Conservation (phyloP, 2,797 vertebrate species). For the Channallabes apus region DNA sequence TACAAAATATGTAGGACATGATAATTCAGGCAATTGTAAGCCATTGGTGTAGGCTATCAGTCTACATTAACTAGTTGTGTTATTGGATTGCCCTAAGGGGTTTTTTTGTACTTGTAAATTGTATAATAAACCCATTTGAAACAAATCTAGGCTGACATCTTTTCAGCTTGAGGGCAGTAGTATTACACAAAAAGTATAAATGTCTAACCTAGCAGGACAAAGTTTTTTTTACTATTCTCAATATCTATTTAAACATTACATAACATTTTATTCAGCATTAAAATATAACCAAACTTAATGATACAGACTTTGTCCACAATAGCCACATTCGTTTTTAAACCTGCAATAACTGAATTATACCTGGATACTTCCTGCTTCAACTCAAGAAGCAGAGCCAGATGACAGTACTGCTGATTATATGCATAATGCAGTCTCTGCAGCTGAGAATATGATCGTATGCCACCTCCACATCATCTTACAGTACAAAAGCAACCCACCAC, state of each 20-base stretch:
- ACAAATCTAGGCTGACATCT: slow-evolving; percentile 8
- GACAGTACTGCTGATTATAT: slow-evolving; percentile 10
- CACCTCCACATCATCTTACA: background rate
- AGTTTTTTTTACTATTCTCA: background rate
- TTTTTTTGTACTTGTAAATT: background rate
- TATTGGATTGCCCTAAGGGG: background rate
- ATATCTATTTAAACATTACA: background rate
- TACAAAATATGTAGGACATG: background rate
- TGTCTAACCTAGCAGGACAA: background rate
- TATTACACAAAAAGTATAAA: background rate
- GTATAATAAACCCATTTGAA: background rate
- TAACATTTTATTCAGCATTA: background rate
- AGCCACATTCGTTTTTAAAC: background rate
- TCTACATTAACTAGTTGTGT: background rate
- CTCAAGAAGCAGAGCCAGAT: slow-evolving; percentile 6
- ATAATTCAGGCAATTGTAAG: background rate
- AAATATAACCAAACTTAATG: background rate
- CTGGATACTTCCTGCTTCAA: background rate
- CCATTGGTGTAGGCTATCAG: background rate
- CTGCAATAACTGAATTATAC: background rate
- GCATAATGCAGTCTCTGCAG: background rate
- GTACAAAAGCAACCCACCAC: background rate
- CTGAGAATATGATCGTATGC: background rate
- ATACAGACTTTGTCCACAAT: background rate
- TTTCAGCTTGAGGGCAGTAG: background rate